Conservation (phyloP, 2,113 vertebrate species). For the Myocastor coypus region DNA sequence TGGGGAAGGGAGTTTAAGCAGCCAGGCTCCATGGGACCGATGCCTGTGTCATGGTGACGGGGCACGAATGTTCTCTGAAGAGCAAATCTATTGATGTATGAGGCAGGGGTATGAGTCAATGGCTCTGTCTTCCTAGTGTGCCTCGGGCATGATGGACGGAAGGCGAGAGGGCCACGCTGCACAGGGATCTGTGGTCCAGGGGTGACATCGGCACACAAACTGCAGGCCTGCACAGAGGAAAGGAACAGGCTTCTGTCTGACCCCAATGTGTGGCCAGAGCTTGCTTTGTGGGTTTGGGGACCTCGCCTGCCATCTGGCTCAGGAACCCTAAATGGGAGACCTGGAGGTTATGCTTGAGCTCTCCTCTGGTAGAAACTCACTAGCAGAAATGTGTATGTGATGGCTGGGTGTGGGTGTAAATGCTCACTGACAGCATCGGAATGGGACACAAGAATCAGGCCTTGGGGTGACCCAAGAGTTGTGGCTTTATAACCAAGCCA, state of each 20-base stretch:
- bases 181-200: not conserved
- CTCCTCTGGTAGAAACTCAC: not conserved
- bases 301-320: not conserved
- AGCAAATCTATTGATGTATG: constrained; percentile 26
- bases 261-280: accelerated
- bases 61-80: constrained; percentile 61
- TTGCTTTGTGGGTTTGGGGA: accelerated
- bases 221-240: not conserved
- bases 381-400: accelerated
- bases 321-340: not conserved
- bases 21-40: not conserved
- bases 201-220: not conserved
- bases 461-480: not conserved
- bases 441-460: not conserved
- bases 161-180: not conserved
- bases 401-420: accelerated
- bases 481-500: not conserved
- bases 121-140: not conserved
- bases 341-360: not conserved
- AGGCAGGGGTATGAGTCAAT: not conserved
- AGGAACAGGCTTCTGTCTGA: not conserved
- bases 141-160: not conserved
- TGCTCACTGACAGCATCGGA: not conserved
- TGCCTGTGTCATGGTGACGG: not conserved
- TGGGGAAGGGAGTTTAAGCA: not conserved